Evolutionary conservation across 1,140 invertebrate species (phyloP), one percentile per base, ranked within the genome.

Genomic region (Euura saliciscinereae): DNA sequence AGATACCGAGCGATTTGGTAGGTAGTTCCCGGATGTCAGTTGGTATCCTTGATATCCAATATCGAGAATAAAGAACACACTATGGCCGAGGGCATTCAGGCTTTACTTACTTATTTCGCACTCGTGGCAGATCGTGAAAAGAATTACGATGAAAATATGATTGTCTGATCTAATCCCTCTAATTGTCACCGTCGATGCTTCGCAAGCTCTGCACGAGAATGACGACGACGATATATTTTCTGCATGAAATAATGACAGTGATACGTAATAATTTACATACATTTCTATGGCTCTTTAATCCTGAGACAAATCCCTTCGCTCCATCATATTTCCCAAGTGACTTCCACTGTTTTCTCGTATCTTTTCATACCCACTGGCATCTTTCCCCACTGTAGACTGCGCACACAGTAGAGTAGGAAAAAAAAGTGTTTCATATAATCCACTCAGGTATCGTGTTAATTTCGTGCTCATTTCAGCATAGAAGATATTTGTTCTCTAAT

Each of bases 251-350:
- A 59, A 59, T 59, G 51, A 59, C 8, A 59, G 13, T n/a, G 51
- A 59, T 59, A 59, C 51, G 28, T 28, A 28, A 28, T 28, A 28
- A 28, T 28, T 28, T 28, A 1, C 28, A 28, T n/a, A n/a, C 13
- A 11, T 59, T 59, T n/a, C 51, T n/a, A 59, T 59, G 13, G 10
- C 51, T 59, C 51, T 59, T 59, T n/a, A 59, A 59, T n/a, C 8
- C 51, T 59, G 51, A 59, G 13, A 59, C 51, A 59, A 59, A 59
- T 8, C 51, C 13, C 51, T 59, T 59, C 51, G 51, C 13, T 59
- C 51, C 13, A 8, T 59, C 51, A 59, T 59, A 59, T 59, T 59
- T 59, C 51, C 51, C 51, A 59, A 59, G 51, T 59, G 51, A 59
- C 51, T 59, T 59, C 51, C 51, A n/a, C 51, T 59, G 13, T 59